These are phyloP conservation scores for Drosophila limbata DNA, from an alignment of 2,888 invertebrate species.

Conservation along the genomic window DNA sequence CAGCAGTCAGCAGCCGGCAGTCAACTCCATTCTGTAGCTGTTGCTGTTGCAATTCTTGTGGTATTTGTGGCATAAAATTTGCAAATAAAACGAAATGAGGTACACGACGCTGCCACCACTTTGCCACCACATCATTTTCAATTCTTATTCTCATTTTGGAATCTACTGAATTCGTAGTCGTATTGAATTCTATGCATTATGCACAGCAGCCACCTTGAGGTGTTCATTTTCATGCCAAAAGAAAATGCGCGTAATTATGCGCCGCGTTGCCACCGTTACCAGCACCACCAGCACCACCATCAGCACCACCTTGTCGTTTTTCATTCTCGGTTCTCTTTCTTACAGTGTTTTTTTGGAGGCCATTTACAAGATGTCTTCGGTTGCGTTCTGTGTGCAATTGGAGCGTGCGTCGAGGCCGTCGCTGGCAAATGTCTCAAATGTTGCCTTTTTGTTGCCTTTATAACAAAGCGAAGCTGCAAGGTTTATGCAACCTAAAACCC, in stretches of 20 bases:
- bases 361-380: slow-evolving; percentile 63
- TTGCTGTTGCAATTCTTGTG: slow-evolving; percentile 76
- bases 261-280: slow-evolving; percentile 24
- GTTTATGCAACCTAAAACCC: slow-evolving; percentile 29
- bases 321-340: slow-evolving; percentile 35
- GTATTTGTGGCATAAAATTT: slow-evolving; percentile 79
- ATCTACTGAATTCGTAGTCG: slow-evolving; percentile 30
- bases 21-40: slow-evolving; percentile 46
- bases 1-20: slow-evolving; percentile 30
- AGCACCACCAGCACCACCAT: slow-evolving; percentile 5
- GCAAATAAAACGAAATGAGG: slow-evolving; percentile 76
- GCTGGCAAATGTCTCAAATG: slow-evolving; percentile 41
- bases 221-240: slow-evolving; percentile 79
- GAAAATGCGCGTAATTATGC: slow-evolving; percentile 80
- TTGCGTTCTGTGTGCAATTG: slow-evolving; percentile 50
- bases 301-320: slow-evolving; percentile 34
- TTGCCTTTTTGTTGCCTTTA: slow-evolving; percentile 59
- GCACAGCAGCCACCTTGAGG: slow-evolving; percentile 71
- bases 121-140: slow-evolving; percentile 26
- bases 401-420: slow-evolving; percentile 63
- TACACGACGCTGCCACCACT: slow-evolving; percentile 41
- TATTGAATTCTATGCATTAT: slow-evolving; percentile 77
- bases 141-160: slow-evolving; percentile 65
- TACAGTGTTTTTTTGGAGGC: slow-evolving; percentile 56
- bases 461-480: slow-evolving; percentile 33